phyloP scores from a whole-genome alignment of 2,113 vertebrate species.

The Microtus oregoni region DNA sequence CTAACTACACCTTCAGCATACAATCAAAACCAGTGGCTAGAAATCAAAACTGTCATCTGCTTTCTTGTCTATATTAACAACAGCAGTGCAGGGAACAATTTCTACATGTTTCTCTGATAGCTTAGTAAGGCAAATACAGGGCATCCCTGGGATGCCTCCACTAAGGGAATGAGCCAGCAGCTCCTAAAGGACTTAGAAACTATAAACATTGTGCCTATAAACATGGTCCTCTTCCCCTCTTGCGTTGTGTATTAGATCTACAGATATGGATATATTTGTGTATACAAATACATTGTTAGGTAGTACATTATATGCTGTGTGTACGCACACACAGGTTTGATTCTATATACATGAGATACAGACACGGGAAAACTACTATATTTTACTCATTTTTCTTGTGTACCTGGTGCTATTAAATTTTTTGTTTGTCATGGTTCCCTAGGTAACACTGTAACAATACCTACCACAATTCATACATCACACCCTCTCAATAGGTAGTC shows the following conservation, averaged over 20 bases:
- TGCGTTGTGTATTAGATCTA: background rate
- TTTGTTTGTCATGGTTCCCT: background rate
- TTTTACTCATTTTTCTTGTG: background rate
- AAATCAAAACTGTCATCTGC: background rate
- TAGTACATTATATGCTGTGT: background rate
- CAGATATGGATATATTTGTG: background rate
- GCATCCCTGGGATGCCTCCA: background rate
- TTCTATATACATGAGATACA: background rate
- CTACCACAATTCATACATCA: background rate
- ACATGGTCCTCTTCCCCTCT: no score
- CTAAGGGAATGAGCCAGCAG: background rate
- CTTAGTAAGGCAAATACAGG: background rate
- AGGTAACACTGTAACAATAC: background rate
- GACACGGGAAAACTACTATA: background rate
- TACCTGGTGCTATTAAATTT: background rate
- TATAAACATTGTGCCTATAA: background rate
- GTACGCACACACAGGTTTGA: background rate
- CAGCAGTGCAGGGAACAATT: background rate
- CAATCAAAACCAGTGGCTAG: background rate
- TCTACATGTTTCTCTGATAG: background rate
- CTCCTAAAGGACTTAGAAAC: background rate
- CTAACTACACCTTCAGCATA: background rate
- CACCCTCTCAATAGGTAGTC: background rate
- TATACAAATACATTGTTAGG: background rate
- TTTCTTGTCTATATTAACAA: background rate